Conservation (phyloP, 2,797 vertebrate species). For the Siniperca scherzeri region DNA sequence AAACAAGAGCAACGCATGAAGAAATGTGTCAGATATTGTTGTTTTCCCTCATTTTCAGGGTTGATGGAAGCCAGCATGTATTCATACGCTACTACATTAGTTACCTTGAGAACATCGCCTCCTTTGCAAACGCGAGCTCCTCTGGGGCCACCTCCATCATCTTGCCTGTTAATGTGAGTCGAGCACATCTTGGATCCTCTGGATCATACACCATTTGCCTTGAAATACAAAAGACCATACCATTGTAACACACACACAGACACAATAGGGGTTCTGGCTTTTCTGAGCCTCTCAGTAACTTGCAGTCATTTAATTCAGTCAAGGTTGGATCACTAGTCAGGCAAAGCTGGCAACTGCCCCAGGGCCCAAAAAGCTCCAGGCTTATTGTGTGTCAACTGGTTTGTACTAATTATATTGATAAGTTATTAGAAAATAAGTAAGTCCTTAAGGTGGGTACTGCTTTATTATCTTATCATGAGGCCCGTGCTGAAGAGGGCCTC, state of each 20-base stretch:
- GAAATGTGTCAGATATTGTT: not conserved
- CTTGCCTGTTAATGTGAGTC: constrained; percentile 90
- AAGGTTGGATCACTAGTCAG: not conserved
- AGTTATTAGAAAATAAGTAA: not conserved
- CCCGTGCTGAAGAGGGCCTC: not conserved
- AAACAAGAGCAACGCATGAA: constrained; percentile 5
- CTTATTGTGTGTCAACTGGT: not conserved
- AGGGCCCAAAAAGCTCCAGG: not conserved
- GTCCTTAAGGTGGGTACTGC: not conserved
- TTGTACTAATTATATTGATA: not conserved
- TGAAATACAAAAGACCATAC: constrained; percentile 35
- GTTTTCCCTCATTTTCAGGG: not conserved
- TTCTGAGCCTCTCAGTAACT: not conserved
- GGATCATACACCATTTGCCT: constrained; percentile 87
- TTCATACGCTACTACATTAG: not conserved
- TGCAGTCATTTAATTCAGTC: not conserved
- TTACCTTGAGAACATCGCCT: constrained; percentile 95
- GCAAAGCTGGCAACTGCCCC: not conserved
- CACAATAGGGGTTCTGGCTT: not conserved
- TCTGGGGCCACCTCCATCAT: constrained; percentile 88
- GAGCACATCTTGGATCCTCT: constrained; percentile 90
- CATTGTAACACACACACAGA: not conserved
- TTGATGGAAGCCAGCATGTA: not conserved
- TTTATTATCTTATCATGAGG: not conserved
- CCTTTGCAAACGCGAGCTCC: constrained; percentile 91